Conservation (phyloP, 2,888 invertebrate species). For the Pterostichus niger region DNA sequence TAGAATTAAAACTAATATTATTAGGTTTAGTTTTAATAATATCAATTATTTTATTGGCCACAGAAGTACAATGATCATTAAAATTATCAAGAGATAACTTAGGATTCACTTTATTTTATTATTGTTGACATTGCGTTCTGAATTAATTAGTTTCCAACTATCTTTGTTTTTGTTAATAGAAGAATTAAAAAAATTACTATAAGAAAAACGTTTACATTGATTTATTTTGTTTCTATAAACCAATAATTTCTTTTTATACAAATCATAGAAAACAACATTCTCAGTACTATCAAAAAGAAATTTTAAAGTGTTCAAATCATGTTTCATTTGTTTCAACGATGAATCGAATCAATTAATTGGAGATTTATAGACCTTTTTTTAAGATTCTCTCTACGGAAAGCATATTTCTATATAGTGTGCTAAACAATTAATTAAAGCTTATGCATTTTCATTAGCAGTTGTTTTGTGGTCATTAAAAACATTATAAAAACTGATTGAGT, state of each 20-base stretch:
- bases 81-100: constrained; percentile 1
- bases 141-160: constrained; percentile 27
- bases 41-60: neutral
- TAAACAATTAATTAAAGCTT: constrained; percentile 7
- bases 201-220: neutral
- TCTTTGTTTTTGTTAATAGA: constrained; percentile 14
- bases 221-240: constrained; percentile 20
- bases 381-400: neutral
- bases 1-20: neutral
- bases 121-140: neutral
- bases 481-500: neutral
- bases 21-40: neutral
- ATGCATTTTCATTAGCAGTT: constrained; percentile 7
- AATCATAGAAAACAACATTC: neutral
- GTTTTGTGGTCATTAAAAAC: neutral
- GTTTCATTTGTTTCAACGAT: constrained; percentile 1
- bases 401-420: neutral
- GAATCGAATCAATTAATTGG: neutral
- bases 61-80: neutral
- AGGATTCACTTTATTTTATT: neutral
- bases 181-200: constrained; percentile 8
- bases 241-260: neutral
- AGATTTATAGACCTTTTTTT: neutral
- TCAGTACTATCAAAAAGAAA: neutral
- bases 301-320: neutral